These are phyloP conservation scores for Venusia cambrica DNA, from an alignment of 2,888 invertebrate genomes.

Conservation along the genomic window DNA sequence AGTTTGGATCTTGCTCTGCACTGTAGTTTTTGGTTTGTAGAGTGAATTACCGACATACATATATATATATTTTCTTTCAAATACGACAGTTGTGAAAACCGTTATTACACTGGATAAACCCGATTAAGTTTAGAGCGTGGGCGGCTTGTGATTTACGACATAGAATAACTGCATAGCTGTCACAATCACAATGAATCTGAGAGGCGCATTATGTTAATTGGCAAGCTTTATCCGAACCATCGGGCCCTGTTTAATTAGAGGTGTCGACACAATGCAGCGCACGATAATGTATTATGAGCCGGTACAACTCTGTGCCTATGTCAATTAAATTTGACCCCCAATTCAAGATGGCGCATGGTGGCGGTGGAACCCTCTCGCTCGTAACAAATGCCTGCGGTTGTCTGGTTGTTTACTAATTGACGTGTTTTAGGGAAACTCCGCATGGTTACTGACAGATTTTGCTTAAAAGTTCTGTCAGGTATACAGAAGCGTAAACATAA, in stretches of 20 bases:
- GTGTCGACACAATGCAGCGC: conserved; percentile 71
- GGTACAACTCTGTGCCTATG: conserved; percentile 74
- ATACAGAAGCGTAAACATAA: conserved; percentile 13
- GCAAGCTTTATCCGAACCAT: conserved; percentile 65
- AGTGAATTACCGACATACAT: too few species aligned
- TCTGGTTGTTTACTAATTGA: conserved; percentile 66
- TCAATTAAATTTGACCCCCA: conserved; percentile 78
- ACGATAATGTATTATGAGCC: conserved; percentile 58
- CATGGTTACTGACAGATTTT: conserved; percentile 54
- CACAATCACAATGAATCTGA: conserved; percentile 53
- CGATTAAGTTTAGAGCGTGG: conserved; percentile 32
- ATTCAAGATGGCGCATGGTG: conserved; percentile 69
- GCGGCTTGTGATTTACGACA: conserved; percentile 44
- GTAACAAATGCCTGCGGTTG: conserved; percentile 64
- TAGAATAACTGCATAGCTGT: conserved; percentile 41
- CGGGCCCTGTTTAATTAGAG: conserved; percentile 74
- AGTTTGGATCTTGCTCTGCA: too few species aligned
- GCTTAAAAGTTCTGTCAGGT: conserved; percentile 36
- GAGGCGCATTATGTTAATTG: conserved; percentile 67
- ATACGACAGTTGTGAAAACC: conserved; percentile 26
- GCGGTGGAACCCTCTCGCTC: conserved; percentile 46
- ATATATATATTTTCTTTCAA: conserved; percentile 3
- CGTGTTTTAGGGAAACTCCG: conserved; percentile 66
- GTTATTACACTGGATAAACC: conserved; percentile 24
- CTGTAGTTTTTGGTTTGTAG: too few species aligned